Evolutionary conservation across 64 coral and sea anemone species (phyloP).

Genomic region (Acropora tenuis): DNA sequence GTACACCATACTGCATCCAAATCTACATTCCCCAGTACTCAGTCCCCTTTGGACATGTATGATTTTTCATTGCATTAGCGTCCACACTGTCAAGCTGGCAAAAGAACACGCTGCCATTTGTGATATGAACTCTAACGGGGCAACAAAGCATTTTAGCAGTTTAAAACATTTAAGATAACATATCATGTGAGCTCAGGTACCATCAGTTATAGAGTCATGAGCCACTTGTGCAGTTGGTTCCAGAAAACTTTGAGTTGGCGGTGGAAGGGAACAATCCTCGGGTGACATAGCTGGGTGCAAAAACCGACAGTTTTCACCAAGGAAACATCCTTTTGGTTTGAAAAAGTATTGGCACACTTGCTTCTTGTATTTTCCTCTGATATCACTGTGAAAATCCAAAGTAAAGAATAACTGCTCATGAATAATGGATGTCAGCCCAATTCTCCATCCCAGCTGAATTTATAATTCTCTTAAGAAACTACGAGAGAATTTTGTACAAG

Average conservation of each 20-base stretch:
- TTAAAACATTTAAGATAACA: not conserved
- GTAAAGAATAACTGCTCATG: too few species aligned
- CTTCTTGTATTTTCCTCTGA: not conserved
- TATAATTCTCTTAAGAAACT: too few species aligned
- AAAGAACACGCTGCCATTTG: too few species aligned
- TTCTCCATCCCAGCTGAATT: too few species aligned
- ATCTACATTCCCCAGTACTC: too few species aligned
- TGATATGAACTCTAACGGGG: too few species aligned
- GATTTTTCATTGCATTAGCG: too few species aligned
- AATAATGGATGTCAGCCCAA: too few species aligned
- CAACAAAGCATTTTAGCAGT: not conserved
- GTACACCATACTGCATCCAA: too few species aligned
- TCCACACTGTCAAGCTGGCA: too few species aligned
- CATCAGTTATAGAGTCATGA: not conserved
- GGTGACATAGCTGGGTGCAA: constrained; percentile 16
- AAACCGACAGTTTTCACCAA: constrained; percentile 53
- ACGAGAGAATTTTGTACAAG: too few species aligned
- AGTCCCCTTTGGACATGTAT: too few species aligned
- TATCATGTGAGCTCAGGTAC: not conserved
- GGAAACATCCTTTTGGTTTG: constrained; percentile 39
- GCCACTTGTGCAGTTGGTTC: not conserved
- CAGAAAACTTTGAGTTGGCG: not conserved
- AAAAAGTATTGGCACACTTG: constrained; percentile 35
- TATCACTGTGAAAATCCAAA: not conserved
- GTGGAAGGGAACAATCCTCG: not conserved